A percentile compares a stretch with the other conserved stretches of the same genome.
These are phyloP conservation scores for Acrossocheilus wenchowensis DNA, from an alignment of 2,797 vertebrate genomes.

Conservation along the genomic window DNA sequence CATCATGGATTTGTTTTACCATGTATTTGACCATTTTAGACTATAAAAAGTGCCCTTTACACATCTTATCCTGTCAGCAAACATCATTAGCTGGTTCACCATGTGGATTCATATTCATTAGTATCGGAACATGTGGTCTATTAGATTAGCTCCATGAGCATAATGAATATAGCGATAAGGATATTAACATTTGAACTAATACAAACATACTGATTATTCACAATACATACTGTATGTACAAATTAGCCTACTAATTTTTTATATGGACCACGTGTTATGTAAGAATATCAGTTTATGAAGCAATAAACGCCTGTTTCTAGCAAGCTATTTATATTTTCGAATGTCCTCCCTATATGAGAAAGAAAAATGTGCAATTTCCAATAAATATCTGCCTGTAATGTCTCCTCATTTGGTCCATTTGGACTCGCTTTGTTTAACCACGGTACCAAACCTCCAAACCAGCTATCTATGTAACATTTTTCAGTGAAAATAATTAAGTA, in stretches of 20 bases:
- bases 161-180: not conserved
- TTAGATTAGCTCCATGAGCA: not conserved
- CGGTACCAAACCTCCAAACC: not conserved
- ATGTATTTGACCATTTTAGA: not conserved
- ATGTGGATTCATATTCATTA: conserved; percentile 16
- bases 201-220: not conserved
- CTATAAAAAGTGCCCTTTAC: not conserved
- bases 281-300: not conserved
- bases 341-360: not conserved
- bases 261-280: not conserved
- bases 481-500: not conserved
- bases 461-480: not conserved
- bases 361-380: not conserved
- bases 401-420: not conserved
- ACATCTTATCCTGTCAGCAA: not conserved
- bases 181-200: not conserved
- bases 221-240: not conserved
- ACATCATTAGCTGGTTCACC: conserved; percentile 28
- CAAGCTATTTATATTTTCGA: not conserved
- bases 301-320: not conserved
- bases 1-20: not conserved
- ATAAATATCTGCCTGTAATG: not conserved
- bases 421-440: not conserved
- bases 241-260: not conserved
- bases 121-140: not conserved